phyloP scores from a whole-genome alignment of 1,140 invertebrate species.

The Fopius arisanus region DNA sequence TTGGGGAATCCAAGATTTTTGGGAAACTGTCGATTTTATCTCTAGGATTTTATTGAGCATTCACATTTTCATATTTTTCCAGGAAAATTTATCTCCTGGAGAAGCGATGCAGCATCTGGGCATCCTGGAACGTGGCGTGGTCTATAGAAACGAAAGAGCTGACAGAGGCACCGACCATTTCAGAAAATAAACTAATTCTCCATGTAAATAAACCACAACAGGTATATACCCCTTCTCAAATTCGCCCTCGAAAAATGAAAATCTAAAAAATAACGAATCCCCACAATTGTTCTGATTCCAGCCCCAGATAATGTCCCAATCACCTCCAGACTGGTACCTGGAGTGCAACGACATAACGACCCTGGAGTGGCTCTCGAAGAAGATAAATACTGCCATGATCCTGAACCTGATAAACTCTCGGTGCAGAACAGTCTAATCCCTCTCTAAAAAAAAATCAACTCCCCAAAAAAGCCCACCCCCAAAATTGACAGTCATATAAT shows the following conservation, averaged over 20 bases:
- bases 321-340: constrained; percentile 72
- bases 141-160: constrained; percentile 77
- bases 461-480: too few species aligned
- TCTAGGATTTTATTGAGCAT: too few species aligned
- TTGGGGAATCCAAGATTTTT: too few species aligned
- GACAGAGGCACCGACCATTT: constrained; percentile 72
- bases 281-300: constrained; percentile 41
- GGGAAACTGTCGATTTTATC: too few species aligned
- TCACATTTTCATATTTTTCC: constrained; percentile 38
- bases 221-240: too few species aligned
- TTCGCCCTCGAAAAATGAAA: too few species aligned
- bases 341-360: constrained; percentile 70
- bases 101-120: constrained; percentile 72
- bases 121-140: constrained; percentile 82
- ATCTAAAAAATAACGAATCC: not conserved
- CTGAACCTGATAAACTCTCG: constrained; percentile 67
- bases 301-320: constrained; percentile 68
- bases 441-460: too few species aligned
- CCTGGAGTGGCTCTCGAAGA: constrained; percentile 75
- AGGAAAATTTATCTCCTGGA: constrained; percentile 80
- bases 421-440: constrained; percentile 13
- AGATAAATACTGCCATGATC: constrained; percentile 78
- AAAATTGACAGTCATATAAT: constrained; percentile 6
- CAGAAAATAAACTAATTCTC: constrained; percentile 73
- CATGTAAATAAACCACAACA: constrained; percentile 74